phyloP scores from a whole-genome alignment of 2,113 vertebrate species.

The Alouatta palliata region DNA sequence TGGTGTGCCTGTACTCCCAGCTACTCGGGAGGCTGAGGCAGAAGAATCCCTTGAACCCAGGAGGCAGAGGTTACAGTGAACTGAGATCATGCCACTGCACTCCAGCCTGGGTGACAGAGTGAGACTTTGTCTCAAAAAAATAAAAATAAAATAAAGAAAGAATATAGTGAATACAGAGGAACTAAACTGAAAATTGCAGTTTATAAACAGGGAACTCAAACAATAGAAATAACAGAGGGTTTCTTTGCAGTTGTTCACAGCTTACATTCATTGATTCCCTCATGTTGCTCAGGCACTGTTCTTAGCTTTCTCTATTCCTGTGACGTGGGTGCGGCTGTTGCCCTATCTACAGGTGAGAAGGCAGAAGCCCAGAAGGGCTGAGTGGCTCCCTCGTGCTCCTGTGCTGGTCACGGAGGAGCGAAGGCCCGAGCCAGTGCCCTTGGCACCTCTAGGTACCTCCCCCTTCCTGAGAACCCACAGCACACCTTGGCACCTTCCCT shows the following conservation, averaged over 20 bases:
- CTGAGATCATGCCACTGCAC: too few species aligned
- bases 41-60: too few species aligned
- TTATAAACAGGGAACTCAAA: background rate
- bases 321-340: rapidly evolving
- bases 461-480: too few species aligned
- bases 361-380: background rate
- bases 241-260: rapidly evolving
- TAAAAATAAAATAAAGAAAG: too few species aligned
- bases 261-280: rapidly evolving
- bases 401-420: rapidly evolving
- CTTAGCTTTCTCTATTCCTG: background rate
- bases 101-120: too few species aligned
- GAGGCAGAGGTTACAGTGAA: too few species aligned
- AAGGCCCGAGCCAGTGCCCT: too few species aligned
- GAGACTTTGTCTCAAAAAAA: too few species aligned
- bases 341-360: background rate
- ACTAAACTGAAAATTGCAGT: too few species aligned
- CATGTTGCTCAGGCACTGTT: rapidly evolving
- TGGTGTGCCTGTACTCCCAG: too few species aligned
- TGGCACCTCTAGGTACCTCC: background rate
- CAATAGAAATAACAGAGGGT: background rate
- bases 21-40: too few species aligned
- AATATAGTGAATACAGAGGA: background rate
- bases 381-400: rapidly evolving
- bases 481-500: background rate